These are phyloP conservation scores for Phainopepla nitens DNA, from an alignment of 2,113 vertebrate species.

Conservation along the genomic window DNA sequence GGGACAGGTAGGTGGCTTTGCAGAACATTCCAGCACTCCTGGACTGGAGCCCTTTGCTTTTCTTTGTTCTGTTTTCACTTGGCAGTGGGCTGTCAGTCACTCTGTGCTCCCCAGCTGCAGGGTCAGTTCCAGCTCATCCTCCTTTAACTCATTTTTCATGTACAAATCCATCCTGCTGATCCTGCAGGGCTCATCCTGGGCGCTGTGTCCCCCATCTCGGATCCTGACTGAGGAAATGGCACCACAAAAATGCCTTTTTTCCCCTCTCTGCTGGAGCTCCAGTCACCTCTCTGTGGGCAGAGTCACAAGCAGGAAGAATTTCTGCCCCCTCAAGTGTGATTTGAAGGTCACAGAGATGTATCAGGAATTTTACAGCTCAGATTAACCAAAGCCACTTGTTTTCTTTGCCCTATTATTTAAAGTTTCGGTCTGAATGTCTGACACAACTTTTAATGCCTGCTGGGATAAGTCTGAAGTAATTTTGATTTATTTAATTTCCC, in stretches of 20 bases:
- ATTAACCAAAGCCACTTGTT: background rate
- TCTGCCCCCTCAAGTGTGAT: background rate
- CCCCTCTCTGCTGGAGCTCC: background rate
- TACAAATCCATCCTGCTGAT: background rate
- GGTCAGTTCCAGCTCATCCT: background rate
- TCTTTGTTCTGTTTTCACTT: background rate
- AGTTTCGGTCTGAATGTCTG: background rate
- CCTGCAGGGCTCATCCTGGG: background rate
- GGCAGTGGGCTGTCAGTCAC: accelerated
- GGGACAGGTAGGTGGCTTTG: background rate
- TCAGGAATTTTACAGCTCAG: background rate
- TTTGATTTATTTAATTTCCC: background rate
- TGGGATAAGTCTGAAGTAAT: background rate
- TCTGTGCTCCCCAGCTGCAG: background rate
- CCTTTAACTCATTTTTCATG: background rate
- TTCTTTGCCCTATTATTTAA: background rate
- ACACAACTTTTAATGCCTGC: background rate
- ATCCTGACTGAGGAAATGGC: background rate
- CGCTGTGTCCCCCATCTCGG: accelerated
- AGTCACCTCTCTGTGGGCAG: background rate
- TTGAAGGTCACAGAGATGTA: background rate
- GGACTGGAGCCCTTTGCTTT: background rate
- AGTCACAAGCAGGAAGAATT: background rate
- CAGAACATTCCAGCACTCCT: background rate
- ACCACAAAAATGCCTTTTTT: background rate